Conservation (phyloP, 2,797 vertebrate genomes). For the Myotis planiceps region DNA sequence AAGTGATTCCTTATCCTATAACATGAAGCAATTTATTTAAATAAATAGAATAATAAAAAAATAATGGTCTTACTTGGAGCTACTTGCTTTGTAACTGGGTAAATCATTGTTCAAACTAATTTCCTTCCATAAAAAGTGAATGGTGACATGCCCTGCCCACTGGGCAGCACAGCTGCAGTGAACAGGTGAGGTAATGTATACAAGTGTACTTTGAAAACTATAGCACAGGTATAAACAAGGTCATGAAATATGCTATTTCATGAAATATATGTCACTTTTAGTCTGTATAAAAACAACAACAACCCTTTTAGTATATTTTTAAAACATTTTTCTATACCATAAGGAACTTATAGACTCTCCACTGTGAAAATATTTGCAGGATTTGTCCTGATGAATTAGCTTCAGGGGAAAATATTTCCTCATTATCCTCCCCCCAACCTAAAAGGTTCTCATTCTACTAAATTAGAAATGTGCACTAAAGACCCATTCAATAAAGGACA, state of each 20-base stretch:
- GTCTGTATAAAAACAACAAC: not conserved
- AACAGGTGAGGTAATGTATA: too few species aligned
- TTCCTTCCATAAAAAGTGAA: not conserved
- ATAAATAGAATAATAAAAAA: not conserved
- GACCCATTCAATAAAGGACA: slow-evolving; percentile 76
- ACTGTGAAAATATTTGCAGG: slow-evolving; percentile 22
- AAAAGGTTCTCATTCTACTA: slow-evolving; percentile 77
- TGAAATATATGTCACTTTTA: not conserved
- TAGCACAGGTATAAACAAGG: not conserved
- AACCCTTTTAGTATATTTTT: not conserved
- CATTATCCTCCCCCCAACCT: slow-evolving; percentile 12
- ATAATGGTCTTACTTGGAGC: not conserved
- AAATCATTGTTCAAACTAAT: not conserved
- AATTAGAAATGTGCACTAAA: slow-evolving; percentile 82
- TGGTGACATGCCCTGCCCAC: not conserved
- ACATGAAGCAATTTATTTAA: not conserved
- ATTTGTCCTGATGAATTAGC: slow-evolving; percentile 54
- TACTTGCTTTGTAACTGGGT: not conserved
- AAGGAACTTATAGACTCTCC: not conserved
- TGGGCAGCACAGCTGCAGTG: not conserved
- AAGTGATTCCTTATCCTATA: not conserved
- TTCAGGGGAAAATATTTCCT: slow-evolving; percentile 57
- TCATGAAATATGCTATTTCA: not conserved
- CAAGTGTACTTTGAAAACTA: not conserved
- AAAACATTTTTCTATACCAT: not conserved